Conservation (phyloP, 2,888 invertebrate genomes). For the Thymelicus acteon region DNA sequence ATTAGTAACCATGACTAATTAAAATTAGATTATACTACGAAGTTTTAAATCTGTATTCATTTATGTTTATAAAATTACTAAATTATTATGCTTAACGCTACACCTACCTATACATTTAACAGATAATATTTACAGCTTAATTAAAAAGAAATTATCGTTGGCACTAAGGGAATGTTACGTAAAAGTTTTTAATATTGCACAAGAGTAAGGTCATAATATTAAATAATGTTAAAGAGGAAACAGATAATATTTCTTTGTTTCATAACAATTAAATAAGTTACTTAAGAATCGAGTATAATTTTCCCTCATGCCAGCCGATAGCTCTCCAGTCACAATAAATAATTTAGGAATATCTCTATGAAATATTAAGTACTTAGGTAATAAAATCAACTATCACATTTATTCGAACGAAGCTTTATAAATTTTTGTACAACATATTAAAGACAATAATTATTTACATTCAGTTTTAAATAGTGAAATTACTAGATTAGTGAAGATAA, state of each 20-base stretch:
- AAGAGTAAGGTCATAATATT: slow-evolving; percentile 34
- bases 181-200: slow-evolving; percentile 47
- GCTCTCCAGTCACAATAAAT: slow-evolving; percentile 68
- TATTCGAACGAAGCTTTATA: slow-evolving; percentile 77
- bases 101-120: slow-evolving; percentile 56
- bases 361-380: slow-evolving; percentile 81
- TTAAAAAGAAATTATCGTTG: slow-evolving; percentile 51
- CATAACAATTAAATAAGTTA: slow-evolving; percentile 24
- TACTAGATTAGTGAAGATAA: slow-evolving; percentile 64
- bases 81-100: slow-evolving; percentile 49
- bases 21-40: slow-evolving; percentile 48
- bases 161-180: slow-evolving; percentile 32
- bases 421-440: slow-evolving; percentile 67
- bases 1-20: slow-evolving; percentile 60
- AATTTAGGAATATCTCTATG: slow-evolving; percentile 80
- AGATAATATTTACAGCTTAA: slow-evolving; percentile 59
- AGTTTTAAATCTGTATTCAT: slow-evolving; percentile 37
- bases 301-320: slow-evolving; percentile 50
- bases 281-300: slow-evolving; percentile 24
- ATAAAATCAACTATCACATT: slow-evolving; percentile 83
- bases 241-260: slow-evolving; percentile 25
- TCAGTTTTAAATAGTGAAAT: slow-evolving; percentile 62
- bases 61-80: slow-evolving; percentile 55
- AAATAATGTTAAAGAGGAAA: slow-evolving; percentile 33
- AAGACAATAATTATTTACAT: slow-evolving; percentile 51